Evolutionary conservation across 2,797 vertebrate genomes (phyloP).

Genomic region (Sitta carolinensis): DNA sequence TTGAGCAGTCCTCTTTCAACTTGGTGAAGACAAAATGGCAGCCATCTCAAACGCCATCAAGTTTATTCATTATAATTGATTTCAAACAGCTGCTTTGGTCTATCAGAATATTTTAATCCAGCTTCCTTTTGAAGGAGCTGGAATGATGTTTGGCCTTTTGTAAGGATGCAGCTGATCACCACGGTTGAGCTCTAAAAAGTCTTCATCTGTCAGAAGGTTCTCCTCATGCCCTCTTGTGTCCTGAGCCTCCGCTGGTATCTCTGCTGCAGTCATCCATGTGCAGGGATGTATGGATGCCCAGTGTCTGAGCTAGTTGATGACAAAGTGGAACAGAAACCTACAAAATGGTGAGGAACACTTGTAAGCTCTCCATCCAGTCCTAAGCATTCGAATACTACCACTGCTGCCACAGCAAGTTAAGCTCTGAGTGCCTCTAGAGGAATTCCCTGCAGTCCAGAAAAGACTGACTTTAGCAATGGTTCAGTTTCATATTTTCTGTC

Average conservation of each 20-base stretch:
- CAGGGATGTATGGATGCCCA: neutral
- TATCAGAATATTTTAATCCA: neutral
- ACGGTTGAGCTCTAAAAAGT: neutral
- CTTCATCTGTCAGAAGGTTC: neutral
- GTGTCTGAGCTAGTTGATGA: neutral
- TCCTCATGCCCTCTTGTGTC: neutral
- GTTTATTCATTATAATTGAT: neutral
- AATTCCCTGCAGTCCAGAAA: neutral
- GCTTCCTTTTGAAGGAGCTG: neutral
- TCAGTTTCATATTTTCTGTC: neutral
- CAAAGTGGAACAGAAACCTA: neutral
- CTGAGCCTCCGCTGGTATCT: neutral
- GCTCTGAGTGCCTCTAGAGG: neutral
- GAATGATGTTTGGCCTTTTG: neutral
- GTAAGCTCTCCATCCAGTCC: neutral
- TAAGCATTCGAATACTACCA: fast-evolving
- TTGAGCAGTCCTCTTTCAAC: neutral
- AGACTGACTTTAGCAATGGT: neutral
- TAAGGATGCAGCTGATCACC: neutral
- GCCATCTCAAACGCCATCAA: neutral
- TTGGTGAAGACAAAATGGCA: neutral
- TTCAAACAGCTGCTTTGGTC: neutral
- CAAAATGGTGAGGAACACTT: neutral
- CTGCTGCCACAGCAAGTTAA: neutral
- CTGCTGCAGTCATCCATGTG: neutral